phyloP scores from a whole-genome alignment of 2,888 invertebrate genomes.

The Caenorhabditis afra region DNA sequence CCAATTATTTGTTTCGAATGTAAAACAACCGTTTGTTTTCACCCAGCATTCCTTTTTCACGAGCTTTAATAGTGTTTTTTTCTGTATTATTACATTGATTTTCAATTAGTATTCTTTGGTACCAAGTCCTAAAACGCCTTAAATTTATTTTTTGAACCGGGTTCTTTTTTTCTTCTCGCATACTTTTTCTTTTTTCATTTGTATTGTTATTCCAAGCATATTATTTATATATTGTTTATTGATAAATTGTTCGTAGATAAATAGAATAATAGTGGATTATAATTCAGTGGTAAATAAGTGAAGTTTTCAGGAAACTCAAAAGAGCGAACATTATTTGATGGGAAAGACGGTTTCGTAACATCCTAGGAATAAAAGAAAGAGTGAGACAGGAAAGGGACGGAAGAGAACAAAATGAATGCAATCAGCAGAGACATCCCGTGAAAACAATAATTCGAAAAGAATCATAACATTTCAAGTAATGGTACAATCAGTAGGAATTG shows the following conservation, averaged over 20 bases:
- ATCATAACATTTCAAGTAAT: slow-evolving; percentile 36
- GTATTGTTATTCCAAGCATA: slow-evolving; percentile 7
- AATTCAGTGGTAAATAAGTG: too few species aligned
- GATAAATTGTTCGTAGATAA: too few species aligned
- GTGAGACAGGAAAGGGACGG: slow-evolving; percentile 28
- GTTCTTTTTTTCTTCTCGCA: slow-evolving; percentile 18
- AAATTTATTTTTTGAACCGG: slow-evolving; percentile 30
- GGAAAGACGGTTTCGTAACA: slow-evolving; percentile 18
- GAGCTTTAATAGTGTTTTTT: slow-evolving; percentile 49
- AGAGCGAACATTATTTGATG: slow-evolving; percentile 4
- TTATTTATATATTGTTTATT: slow-evolving; percentile 24
- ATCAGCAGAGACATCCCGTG: slow-evolving; percentile 23
- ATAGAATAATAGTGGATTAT: too few species aligned
- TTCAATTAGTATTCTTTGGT: slow-evolving; percentile 22
- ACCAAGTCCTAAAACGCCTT: slow-evolving; percentile 30
- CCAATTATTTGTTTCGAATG: neutral
- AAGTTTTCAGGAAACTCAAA: slow-evolving; percentile 13
- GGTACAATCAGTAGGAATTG: slow-evolving; percentile 41
- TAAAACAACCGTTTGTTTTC: neutral
- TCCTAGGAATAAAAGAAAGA: slow-evolving; percentile 7
- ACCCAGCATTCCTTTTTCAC: slow-evolving; percentile 38
- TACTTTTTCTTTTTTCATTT: slow-evolving; percentile 7
- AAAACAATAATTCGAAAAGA: slow-evolving; percentile 54
- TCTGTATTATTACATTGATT: neutral
- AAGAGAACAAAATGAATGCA: slow-evolving; percentile 13